Evolutionary conservation across 1,140 invertebrate genomes (phyloP).

Genomic region (Triops cancriformis): DNA sequence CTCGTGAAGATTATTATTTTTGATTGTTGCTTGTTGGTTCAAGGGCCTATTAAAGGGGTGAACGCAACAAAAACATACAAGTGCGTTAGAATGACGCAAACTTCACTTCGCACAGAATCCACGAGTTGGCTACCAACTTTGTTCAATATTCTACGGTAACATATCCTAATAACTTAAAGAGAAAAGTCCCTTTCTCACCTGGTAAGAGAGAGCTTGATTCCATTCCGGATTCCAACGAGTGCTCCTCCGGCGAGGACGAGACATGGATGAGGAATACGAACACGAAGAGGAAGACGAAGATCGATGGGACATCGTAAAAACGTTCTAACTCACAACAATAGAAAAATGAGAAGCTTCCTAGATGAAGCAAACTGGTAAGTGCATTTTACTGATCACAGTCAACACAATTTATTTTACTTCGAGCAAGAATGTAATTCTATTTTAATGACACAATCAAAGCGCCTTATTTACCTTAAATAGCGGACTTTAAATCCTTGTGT

Average conservation of each 20-base stretch:
- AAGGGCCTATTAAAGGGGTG: too few species aligned
- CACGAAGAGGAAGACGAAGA: background rate
- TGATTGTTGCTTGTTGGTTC: too few species aligned
- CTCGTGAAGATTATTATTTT: too few species aligned
- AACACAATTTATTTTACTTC: too few species aligned
- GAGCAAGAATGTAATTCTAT: background rate
- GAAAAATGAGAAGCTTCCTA: background rate
- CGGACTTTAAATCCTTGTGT: background rate
- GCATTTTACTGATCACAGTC: too few species aligned
- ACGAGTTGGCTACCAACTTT: too few species aligned
- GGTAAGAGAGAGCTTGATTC: slow-evolving; percentile 23
- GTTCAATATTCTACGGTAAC: background rate
- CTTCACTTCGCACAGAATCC: background rate
- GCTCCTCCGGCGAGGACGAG: background rate
- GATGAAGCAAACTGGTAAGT: background rate
- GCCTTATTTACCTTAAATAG: background rate
- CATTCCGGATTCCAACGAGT: slow-evolving; percentile 20
- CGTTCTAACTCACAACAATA: background rate
- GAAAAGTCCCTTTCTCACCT: background rate
- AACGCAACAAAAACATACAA: too few species aligned
- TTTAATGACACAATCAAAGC: background rate
- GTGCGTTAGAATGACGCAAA: too few species aligned
- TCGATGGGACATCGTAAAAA: background rate
- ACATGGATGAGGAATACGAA: background rate
- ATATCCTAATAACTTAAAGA: background rate